Evolutionary conservation across 2,888 invertebrate species (phyloP).

Genomic region (Nebria salina): DNA sequence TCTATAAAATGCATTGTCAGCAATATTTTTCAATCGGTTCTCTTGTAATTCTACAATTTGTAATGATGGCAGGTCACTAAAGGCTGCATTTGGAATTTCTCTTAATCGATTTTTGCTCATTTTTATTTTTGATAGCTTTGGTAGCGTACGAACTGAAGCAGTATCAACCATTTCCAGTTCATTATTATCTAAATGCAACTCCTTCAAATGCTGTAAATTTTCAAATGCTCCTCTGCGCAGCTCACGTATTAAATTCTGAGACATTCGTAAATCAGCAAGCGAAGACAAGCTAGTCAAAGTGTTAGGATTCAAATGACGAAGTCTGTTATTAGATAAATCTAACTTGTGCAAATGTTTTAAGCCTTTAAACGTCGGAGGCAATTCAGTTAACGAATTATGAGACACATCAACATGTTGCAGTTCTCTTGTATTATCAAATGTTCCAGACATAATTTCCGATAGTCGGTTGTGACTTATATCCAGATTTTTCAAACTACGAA

Average conservation of each 20-base stretch:
- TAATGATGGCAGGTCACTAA: conserved; percentile 78
- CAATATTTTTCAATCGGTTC: conserved; percentile 78
- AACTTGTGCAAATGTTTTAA: conserved; percentile 75
- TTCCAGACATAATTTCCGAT: conserved; percentile 72
- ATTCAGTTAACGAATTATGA: conserved; percentile 76
- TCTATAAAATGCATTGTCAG: conserved; percentile 78
- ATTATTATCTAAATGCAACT: conserved; percentile 83
- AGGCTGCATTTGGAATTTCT: conserved; percentile 79
- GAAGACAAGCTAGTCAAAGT: conserved; percentile 75
- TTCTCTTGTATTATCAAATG: conserved; percentile 71
- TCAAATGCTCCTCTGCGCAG: conserved; percentile 77
- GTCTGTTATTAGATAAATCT: conserved; percentile 81
- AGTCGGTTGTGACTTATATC: conserved; percentile 82
- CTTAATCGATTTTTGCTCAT: conserved; percentile 78
- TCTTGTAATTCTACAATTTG: conserved; percentile 82
- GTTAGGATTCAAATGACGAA: conserved; percentile 75
- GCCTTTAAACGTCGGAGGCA: conserved; percentile 76
- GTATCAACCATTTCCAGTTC: conserved; percentile 79
- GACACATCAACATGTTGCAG: conserved; percentile 81
- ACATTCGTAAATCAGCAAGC: conserved; percentile 76
- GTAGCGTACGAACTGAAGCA: conserved; percentile 75
- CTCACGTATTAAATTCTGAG: conserved; percentile 78
- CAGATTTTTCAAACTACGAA: conserved; percentile 70
- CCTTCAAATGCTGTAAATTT: conserved; percentile 74
- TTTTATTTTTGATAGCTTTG: conserved; percentile 68